Evolutionary conservation across 2,888 invertebrate species (phyloP).

Genomic region (Leptinotarsa rubiginosa): DNA sequence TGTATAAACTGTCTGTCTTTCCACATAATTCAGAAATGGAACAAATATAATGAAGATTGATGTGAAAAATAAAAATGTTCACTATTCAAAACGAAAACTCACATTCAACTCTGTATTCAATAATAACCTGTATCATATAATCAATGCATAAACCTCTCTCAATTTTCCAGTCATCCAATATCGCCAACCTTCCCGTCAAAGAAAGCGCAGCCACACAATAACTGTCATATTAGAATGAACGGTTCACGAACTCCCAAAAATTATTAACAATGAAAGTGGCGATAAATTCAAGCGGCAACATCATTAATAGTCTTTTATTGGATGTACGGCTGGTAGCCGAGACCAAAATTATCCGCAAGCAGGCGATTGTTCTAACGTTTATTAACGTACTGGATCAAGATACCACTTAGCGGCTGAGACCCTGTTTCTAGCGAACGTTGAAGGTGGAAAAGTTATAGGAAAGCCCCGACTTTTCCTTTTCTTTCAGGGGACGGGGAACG

Average conservation of each 20-base stretch:
- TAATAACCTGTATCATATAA: too few species aligned
- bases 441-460: constrained; percentile 27
- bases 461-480: not conserved
- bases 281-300: constrained; percentile 59
- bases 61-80: too few species aligned
- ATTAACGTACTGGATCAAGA: constrained; percentile 42
- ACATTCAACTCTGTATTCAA: too few species aligned
- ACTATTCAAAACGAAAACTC: too few species aligned
- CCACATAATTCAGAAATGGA: too few species aligned
- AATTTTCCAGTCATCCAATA: not conserved
- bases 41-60: too few species aligned
- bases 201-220: constrained; percentile 1
- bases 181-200: not conserved
- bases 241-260: constrained; percentile 44
- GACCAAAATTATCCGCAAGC: constrained; percentile 40
- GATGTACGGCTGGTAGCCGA: constrained; percentile 43
- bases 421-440: constrained; percentile 29
- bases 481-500: not conserved
- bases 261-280: constrained; percentile 61
- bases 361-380: constrained; percentile 35
- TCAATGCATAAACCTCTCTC: not conserved
- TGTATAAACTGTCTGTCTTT: too few species aligned
- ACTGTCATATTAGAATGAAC: constrained; percentile 9
- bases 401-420: constrained; percentile 31
- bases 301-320: constrained; percentile 55